A percentile compares a stretch with the other conserved stretches of the same genome.
Evolutionary conservation across 2,113 vertebrate species (phyloP).

Genomic region (Miniopterus natalensis): DNA sequence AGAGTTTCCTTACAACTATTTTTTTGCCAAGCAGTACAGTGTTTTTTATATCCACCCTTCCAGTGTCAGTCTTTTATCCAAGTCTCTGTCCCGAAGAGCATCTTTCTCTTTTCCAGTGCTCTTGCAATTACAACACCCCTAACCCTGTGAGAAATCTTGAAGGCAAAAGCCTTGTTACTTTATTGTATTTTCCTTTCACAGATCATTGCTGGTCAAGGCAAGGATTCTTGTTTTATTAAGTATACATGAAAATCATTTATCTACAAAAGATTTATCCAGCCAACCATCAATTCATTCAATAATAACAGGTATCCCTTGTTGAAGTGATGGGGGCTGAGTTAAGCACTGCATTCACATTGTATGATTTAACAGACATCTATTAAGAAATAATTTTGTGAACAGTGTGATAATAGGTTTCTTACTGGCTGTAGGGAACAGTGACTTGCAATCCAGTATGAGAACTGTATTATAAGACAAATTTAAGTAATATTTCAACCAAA

Average conservation of each 20-base stretch:
- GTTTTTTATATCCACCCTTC: background rate
- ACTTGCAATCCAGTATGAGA: background rate
- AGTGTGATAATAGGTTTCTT: background rate
- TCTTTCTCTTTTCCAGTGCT: background rate
- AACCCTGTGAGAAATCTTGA: background rate
- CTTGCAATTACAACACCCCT: fast-evolving
- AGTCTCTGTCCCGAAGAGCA: background rate
- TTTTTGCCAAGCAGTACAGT: background rate
- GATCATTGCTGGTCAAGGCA: background rate
- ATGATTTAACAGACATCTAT: background rate
- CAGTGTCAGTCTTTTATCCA: background rate
- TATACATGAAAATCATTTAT: background rate
- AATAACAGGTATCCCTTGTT: background rate
- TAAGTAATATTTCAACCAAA: background rate
- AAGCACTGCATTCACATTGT: background rate
- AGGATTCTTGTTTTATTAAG: background rate
- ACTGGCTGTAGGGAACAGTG: background rate
- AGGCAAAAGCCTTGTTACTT: background rate
- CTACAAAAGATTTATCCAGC: background rate
- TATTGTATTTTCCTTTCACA: background rate
- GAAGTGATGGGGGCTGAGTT: background rate
- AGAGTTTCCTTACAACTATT: background rate
- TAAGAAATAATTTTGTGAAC: background rate
- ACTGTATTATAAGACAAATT: background rate
- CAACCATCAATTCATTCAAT: slow-evolving; percentile 20